A percentile compares a stretch with the other conserved stretches of the same genome.
phyloP scores from a whole-genome alignment of 2,888 invertebrate species.

The Tinea pellionella region DNA sequence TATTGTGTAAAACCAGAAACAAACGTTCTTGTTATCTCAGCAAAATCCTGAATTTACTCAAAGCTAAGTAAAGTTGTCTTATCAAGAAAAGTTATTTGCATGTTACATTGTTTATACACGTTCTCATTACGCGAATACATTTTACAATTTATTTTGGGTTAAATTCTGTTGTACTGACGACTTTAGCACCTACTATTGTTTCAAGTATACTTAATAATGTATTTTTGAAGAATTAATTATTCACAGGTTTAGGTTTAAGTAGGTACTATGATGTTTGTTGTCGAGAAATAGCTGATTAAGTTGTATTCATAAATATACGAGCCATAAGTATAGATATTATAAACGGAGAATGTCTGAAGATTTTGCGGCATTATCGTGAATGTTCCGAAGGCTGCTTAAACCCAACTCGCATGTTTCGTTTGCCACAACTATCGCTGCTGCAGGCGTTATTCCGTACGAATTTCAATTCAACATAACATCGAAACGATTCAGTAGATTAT shows the following conservation, averaged over 20 bases:
- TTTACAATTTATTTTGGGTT: background rate
- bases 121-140: background rate
- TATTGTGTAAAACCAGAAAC: background rate
- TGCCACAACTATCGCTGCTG: background rate
- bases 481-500: background rate
- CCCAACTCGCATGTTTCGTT: background rate
- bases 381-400: background rate
- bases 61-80: background rate
- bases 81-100: background rate
- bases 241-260: too few relatives aligned
- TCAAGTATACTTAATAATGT: too few relatives aligned
- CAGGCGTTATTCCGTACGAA: background rate
- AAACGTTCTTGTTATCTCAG: background rate
- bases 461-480: background rate
- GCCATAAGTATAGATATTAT: too few relatives aligned
- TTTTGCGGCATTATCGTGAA: background rate
- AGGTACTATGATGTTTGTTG: too few relatives aligned
- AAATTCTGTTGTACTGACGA: too few relatives aligned
- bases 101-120: conserved; percentile 2
- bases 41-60: conserved; percentile 6
- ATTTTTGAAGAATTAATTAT: too few relatives aligned
- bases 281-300: too few relatives aligned
- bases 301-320: too few relatives aligned
- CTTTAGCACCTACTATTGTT: too few relatives aligned
- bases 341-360: background rate